Conservation (phyloP, 2,797 vertebrate genomes). For the Chaenodraco wilsoni region DNA sequence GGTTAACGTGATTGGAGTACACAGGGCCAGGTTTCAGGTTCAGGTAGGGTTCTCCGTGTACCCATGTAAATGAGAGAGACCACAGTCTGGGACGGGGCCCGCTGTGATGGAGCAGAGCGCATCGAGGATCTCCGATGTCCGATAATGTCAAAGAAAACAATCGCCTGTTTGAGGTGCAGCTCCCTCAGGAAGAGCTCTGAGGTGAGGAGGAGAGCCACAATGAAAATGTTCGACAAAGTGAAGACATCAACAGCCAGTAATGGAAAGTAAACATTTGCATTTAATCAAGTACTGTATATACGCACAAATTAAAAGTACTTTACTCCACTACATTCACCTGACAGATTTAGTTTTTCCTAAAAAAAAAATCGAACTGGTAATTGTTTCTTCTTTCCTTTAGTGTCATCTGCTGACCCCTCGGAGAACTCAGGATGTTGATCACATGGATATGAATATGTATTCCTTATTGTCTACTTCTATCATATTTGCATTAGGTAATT, state of each 20-base stretch:
- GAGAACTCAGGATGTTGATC: too few relatives aligned
- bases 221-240: slow-evolving; percentile 49
- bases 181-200: slow-evolving; percentile 71
- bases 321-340: neutral
- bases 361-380: too few relatives aligned
- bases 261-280: slow-evolving; percentile 9
- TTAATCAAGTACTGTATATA: neutral
- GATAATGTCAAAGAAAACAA: slow-evolving; percentile 77
- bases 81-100: slow-evolving; percentile 53
- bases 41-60: slow-evolving; percentile 47
- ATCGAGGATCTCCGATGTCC: slow-evolving; percentile 75
- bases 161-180: slow-evolving; percentile 60
- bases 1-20: slow-evolving; percentile 61
- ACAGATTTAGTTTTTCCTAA: neutral
- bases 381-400: neutral
- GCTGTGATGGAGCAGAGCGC: slow-evolving; percentile 27
- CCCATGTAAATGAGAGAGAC: slow-evolving; percentile 73
- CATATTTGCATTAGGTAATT: slow-evolving; percentile 25
- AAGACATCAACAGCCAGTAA: slow-evolving; percentile 12
- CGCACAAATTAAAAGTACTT: neutral
- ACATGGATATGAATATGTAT: neutral
- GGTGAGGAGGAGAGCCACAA: slow-evolving; percentile 49
- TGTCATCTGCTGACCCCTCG: neutral
- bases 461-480: slow-evolving; percentile 5
- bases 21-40: slow-evolving; percentile 70